Conservation (phyloP, 1,140 invertebrate species). For the Maconellicoccus hirsutus region DNA sequence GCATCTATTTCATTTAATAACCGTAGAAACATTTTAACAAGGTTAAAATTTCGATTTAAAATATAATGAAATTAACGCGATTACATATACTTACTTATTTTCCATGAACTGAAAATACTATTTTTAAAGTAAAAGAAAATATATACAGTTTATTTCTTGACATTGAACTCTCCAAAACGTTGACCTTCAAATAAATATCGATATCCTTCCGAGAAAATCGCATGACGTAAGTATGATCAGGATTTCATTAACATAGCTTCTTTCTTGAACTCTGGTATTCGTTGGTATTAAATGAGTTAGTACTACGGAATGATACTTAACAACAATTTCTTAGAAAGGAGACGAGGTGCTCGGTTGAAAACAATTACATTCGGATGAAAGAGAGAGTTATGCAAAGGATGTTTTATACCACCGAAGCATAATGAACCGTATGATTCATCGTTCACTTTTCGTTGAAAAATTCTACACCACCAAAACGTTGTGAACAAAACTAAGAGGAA, state of each 20-base stretch:
- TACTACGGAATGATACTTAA: background rate
- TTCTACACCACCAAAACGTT: background rate
- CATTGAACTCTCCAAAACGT: constrained; percentile 1
- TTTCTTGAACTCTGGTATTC: background rate
- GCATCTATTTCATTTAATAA: no score
- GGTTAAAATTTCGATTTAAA: no score
- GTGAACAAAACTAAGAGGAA: no score
- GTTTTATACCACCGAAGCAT: background rate
- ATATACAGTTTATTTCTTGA: background rate
- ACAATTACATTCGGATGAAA: background rate
- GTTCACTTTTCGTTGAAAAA: background rate
- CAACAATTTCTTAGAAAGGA: background rate
- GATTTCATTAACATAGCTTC: background rate
- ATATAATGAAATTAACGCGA: no score
- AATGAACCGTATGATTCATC: background rate
- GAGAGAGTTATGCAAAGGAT: constrained; percentile 7
- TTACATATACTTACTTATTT: no score
- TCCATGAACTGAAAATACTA: background rate
- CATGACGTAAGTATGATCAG: background rate
- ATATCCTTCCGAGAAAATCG: constrained; percentile 7
- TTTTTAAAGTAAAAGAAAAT: background rate
- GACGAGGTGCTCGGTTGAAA: background rate
- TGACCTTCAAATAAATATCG: background rate
- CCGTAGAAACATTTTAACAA: no score
- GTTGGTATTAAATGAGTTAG: background rate